These are phyloP conservation scores for Linurgus olivaceus DNA, from an alignment of 2,797 vertebrate species.

Conservation along the genomic window DNA sequence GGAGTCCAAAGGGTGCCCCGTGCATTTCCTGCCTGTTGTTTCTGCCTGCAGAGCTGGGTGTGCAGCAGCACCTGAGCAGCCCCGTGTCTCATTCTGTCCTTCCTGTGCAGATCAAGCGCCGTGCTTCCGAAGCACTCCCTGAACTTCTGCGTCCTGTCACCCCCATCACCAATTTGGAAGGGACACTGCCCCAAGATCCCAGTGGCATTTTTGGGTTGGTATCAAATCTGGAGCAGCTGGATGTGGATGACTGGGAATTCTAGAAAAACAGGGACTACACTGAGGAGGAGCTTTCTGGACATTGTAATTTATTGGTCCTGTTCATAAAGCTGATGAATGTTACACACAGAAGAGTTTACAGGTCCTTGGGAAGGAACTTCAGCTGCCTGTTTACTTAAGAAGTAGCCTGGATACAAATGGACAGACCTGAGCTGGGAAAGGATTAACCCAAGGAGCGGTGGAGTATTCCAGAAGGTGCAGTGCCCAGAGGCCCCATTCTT, in stretches of 20 bases:
- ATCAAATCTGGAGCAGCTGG: conserved; percentile 88
- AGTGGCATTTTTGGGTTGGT: conserved; percentile 88
- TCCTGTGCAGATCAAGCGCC: conserved; percentile 86
- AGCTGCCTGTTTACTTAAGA: background rate
- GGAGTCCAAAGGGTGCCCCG: background rate
- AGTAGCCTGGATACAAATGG: background rate
- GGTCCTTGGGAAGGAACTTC: conserved; percentile 39
- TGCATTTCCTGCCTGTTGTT: accelerated
- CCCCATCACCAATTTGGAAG: conserved; percentile 85
- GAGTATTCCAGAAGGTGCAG: background rate
- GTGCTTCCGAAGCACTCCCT: conserved; percentile 89
- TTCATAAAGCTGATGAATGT: conserved; percentile 28
- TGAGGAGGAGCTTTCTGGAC: background rate
- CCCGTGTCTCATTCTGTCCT: background rate
- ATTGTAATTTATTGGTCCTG: conserved; percentile 2
- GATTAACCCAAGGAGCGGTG: background rate
- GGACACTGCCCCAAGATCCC: conserved; percentile 76
- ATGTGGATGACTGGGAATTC: conserved; percentile 98
- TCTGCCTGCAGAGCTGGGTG: background rate
- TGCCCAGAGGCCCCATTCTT: background rate
- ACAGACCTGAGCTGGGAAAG: background rate
- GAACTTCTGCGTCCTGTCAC: conserved; percentile 89
- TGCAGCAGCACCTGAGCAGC: background rate
- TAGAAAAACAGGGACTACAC: conserved; percentile 38
- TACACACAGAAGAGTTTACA: conserved; percentile 32